Evolutionary conservation across 2,113 vertebrate genomes (phyloP), one percentile per base, ranked within the genome.

Genomic region (Lethenteron camtschaticum): DNA sequence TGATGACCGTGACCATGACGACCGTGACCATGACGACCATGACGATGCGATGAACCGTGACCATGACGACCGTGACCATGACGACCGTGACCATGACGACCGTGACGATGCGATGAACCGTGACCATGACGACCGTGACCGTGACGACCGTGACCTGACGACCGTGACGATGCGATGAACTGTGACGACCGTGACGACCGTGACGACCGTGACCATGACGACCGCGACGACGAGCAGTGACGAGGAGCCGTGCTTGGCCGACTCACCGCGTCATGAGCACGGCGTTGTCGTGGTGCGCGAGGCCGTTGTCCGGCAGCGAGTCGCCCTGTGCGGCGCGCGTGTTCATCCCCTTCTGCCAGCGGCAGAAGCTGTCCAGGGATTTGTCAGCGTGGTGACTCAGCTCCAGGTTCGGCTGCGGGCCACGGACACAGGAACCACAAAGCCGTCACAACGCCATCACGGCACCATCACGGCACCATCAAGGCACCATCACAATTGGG

Each of bases 311-410:
- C 0, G 94, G 89, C 74, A 99, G 94, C 73, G 94, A 87, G 1
- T 96, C 96, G 14, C 90, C 89, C 1, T 94, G 86, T 75, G 89
- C 85, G 2, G 81, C 89, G 70, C 84, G 85, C 79, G 86, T 89
- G 76, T 90, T 85, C 56, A 96, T 96, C 77, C 86, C 88, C 77
- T 95, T 96, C 83, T 99, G 94, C 94, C 94, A 96, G 75, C 92
- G 95, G 77, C 94, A 99, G 80, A 99, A 96, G 79, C 90, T 96
- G 85, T 99, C 94, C 73, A 99, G 81, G 72, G 94, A 96, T 77
- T 99, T 99, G 56, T 90, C 90, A 0, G 94, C 92, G 0, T 99
- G 92, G 75, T 99, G 94, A 78, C 91, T 96, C 70, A 96, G 86
- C 78, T 99, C 94, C 74, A 96, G 77, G 0, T 86, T 90, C 55